Evolutionary conservation across 2,888 invertebrate species (phyloP).

Genomic region (Dryococelus australis): DNA sequence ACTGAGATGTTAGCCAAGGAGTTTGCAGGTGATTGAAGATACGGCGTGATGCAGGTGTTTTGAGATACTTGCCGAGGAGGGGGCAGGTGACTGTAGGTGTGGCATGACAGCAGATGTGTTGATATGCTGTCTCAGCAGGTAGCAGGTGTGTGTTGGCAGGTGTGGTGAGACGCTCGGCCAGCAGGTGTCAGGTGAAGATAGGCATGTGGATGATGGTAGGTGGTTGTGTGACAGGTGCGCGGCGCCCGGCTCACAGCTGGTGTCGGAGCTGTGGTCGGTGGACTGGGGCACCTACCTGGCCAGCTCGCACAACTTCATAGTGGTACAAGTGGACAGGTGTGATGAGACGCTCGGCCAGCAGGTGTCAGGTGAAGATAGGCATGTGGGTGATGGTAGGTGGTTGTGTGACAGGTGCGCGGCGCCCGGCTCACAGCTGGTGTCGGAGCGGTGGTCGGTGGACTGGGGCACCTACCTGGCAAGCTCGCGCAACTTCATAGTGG

Average conservation of each 20-base stretch:
- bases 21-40: too few relatives aligned
- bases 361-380: too few relatives aligned
- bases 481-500: slow-evolving; percentile 83
- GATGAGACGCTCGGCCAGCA: too few relatives aligned
- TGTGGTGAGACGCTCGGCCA: too few relatives aligned
- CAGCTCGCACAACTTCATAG: slow-evolving; percentile 81
- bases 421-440: slow-evolving; percentile 86
- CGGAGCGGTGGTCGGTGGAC: slow-evolving; percentile 78
- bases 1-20: too few relatives aligned
- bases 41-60: not conserved
- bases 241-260: slow-evolving; percentile 84
- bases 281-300: slow-evolving; percentile 88
- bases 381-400: too few relatives aligned
- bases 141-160: not conserved
- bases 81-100: too few relatives aligned
- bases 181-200: too few relatives aligned
- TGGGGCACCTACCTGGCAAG: slow-evolving; percentile 89
- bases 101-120: not conserved
- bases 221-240: slow-evolving; percentile 69
- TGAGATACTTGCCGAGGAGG: not conserved
- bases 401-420: slow-evolving; percentile 70
- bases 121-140: too few relatives aligned
- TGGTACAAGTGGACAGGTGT: slow-evolving; percentile 65
- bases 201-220: too few relatives aligned
- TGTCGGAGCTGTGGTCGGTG: slow-evolving; percentile 80